phyloP scores from a whole-genome alignment of 1,140 invertebrate genomes.

The Trinorchestia longiramus region DNA sequence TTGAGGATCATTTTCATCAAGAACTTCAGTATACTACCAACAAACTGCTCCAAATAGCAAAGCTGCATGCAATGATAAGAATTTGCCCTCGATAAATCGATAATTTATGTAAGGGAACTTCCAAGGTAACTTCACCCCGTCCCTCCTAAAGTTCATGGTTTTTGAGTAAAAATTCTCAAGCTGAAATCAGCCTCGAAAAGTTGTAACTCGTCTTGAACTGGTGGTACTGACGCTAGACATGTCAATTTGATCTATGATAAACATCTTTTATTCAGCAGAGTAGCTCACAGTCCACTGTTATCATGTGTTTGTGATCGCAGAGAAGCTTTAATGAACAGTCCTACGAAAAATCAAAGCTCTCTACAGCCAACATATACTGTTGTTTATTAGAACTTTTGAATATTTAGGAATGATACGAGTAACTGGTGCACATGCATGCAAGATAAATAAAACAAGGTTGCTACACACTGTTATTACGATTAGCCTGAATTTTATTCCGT shows the following conservation, averaged over 20 bases:
- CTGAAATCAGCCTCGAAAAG: background rate
- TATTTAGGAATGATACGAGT: background rate
- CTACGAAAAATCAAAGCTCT: background rate
- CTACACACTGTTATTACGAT: background rate
- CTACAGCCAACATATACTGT: background rate
- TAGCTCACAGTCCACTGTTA: background rate
- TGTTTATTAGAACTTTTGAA: background rate
- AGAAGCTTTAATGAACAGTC: background rate
- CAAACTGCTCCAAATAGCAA: background rate
- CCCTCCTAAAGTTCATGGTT: background rate
- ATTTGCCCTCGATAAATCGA: background rate
- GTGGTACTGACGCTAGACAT: too few species aligned
- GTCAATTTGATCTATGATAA: background rate
- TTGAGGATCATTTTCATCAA: background rate
- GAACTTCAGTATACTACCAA: background rate
- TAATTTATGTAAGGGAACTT: background rate
- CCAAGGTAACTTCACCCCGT: too few species aligned
- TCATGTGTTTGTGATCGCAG: background rate
- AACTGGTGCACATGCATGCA: background rate
- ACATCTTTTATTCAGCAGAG: background rate
- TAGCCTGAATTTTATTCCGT: background rate
- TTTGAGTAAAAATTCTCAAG: background rate
- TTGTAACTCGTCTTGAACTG: background rate
- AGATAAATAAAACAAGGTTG: background rate
- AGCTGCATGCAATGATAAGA: background rate